Percentiles rank a stretch among this genome's conserved stretches.
These are phyloP conservation scores for Danionella dracula DNA, from an alignment of 2,797 vertebrate genomes.

Conservation along the genomic window DNA sequence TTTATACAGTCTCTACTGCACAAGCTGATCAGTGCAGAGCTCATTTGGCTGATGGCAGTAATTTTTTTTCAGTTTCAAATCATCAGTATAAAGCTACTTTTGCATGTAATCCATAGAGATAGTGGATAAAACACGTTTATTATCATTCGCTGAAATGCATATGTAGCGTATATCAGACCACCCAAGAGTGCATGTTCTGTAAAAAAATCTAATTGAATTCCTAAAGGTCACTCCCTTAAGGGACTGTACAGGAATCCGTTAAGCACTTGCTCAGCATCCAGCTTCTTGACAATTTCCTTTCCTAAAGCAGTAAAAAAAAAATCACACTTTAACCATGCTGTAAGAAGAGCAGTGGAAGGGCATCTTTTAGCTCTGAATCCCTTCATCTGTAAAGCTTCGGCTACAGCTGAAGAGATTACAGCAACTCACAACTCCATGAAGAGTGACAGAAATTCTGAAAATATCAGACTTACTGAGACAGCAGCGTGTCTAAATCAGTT, in stretches of 20 bases:
- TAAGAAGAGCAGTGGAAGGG: neutral
- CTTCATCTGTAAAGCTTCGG: neutral
- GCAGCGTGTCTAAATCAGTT: neutral
- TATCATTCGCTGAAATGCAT: neutral
- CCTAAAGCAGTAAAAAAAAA: too few relatives aligned
- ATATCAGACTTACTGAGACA: neutral
- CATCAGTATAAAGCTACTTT: neutral
- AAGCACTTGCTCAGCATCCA: neutral
- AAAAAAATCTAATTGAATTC: neutral
- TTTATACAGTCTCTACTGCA: too few relatives aligned
- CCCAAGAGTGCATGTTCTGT: neutral
- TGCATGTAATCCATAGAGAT: too few relatives aligned
- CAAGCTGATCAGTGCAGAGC: too few relatives aligned
- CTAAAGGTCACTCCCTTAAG: neutral
- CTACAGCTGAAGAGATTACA: conserved; percentile 3
- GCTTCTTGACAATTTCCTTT: too few relatives aligned
- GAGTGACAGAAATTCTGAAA: neutral
- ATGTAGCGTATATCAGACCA: neutral
- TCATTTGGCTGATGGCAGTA: too few relatives aligned
- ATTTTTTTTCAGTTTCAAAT: neutral
- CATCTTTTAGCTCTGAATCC: neutral
- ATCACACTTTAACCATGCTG: conserved; percentile 12
- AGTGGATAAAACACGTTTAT: neutral
- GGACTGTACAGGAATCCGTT: neutral
- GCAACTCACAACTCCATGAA: neutral